These are phyloP conservation scores for Dasyprocta punctata DNA, from an alignment of 2,113 vertebrate genomes.

Conservation along the genomic window DNA sequence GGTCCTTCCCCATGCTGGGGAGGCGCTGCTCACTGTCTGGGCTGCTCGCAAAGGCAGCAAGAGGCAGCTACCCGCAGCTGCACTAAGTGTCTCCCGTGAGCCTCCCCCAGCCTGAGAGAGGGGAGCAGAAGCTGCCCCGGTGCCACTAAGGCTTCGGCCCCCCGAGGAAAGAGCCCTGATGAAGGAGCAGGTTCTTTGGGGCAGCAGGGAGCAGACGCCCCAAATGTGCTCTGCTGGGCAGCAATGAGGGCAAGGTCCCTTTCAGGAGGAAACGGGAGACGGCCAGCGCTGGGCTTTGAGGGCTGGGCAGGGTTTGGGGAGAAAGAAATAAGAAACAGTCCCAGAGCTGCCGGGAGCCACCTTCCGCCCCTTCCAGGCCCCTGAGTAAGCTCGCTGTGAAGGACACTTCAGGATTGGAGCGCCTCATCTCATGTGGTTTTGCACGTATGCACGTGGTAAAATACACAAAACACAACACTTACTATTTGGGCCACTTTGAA, in stretches of 20 bases:
- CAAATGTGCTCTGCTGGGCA: fast-evolving
- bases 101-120: neutral
- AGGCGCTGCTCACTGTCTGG: neutral
- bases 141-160: neutral
- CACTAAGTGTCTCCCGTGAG: neutral
- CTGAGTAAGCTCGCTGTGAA: neutral
- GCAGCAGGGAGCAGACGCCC: neutral
- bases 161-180: neutral
- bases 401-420: neutral
- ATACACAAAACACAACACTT: neutral
- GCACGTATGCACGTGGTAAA: neutral
- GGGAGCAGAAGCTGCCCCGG: neutral
- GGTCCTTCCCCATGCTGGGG: neutral
- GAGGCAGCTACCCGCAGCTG: neutral
- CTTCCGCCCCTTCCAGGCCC: neutral
- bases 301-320: no score
- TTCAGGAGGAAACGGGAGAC: neutral
- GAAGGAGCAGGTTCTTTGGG: neutral
- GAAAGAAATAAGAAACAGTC: neutral
- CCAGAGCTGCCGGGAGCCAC: no score
- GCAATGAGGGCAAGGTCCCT: neutral
- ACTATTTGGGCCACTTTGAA: neutral
- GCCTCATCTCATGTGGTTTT: neutral
- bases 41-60: neutral
- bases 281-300: neutral